Evolutionary conservation across 2,797 vertebrate species (phyloP).

Genomic region (Girardinus metallicus): DNA sequence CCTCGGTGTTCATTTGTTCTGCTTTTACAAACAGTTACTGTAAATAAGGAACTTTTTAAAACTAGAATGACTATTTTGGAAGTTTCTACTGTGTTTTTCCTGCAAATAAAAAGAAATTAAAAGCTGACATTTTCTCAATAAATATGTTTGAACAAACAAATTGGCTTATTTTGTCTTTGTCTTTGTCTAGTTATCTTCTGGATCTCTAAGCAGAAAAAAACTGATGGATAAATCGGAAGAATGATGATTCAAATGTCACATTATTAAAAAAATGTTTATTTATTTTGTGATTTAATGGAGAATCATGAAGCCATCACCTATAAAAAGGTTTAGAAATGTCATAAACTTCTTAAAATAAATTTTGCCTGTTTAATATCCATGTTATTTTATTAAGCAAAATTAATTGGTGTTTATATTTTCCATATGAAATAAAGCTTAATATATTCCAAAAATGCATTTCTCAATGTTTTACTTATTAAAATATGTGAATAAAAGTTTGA

Average conservation of each 20-base stretch:
- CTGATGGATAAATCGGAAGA: neutral
- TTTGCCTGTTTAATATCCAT: neutral
- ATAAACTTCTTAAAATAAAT: neutral
- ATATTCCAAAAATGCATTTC: neutral
- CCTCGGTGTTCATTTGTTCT: slow-evolving; percentile 26
- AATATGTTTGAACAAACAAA: slow-evolving; percentile 47
- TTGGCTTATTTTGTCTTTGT: slow-evolving; percentile 9
- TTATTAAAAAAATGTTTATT: neutral
- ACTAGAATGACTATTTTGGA: slow-evolving; percentile 63
- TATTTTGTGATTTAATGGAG: neutral
- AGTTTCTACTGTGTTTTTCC: slow-evolving; percentile 65
- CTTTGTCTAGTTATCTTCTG: neutral
- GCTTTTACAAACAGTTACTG: slow-evolving; percentile 27
- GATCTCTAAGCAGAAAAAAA: neutral
- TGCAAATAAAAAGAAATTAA: slow-evolving; percentile 47
- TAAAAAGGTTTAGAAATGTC: neutral
- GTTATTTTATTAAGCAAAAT: neutral
- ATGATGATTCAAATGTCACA: neutral
- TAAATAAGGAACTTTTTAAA: slow-evolving; percentile 44
- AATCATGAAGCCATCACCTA: neutral
- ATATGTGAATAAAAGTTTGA: neutral
- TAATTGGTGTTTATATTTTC: neutral
- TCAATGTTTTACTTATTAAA: neutral
- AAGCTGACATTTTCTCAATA: slow-evolving; percentile 63
- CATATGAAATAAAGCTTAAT: neutral